Evolutionary conservation across 1,140 invertebrate species (phyloP).

Genomic region (Mesaphorura yosii): DNA sequence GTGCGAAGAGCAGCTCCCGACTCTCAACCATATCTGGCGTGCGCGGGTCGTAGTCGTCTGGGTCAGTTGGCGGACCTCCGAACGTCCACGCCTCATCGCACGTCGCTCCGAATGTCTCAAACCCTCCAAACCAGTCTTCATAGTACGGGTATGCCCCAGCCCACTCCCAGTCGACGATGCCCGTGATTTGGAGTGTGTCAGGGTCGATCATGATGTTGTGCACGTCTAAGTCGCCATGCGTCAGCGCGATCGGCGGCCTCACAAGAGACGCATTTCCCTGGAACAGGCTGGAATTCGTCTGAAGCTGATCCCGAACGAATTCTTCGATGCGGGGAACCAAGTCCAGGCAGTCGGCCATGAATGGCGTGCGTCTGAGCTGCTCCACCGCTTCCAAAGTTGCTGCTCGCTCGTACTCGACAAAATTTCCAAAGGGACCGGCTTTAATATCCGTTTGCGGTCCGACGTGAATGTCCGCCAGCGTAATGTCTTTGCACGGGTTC

Average conservation of each 20-base stretch:
- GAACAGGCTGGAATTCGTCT: too few relatives aligned
- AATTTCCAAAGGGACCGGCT: conserved; percentile 8
- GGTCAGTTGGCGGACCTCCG: background rate
- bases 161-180: conserved; percentile 7
- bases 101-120: background rate
- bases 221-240: conserved; percentile 9
- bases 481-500: background rate
- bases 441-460: background rate
- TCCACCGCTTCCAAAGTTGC: background rate
- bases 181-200: background rate
- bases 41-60: background rate
- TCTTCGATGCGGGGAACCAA: conserved; percentile 3
- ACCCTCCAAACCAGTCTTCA: conserved; percentile 12
- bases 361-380: background rate
- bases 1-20: too few relatives aligned
- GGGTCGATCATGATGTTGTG: conserved; percentile 8
- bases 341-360: background rate
- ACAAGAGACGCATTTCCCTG: background rate
- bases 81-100: background rate
- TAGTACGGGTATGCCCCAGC: conserved; percentile 3
- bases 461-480: background rate
- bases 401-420: background rate
- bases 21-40: background rate
- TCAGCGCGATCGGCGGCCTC: background rate
- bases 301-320: too few relatives aligned